phyloP scores from a whole-genome alignment of 23 tunicate genomes.

The Halocynthia roretzi region DNA sequence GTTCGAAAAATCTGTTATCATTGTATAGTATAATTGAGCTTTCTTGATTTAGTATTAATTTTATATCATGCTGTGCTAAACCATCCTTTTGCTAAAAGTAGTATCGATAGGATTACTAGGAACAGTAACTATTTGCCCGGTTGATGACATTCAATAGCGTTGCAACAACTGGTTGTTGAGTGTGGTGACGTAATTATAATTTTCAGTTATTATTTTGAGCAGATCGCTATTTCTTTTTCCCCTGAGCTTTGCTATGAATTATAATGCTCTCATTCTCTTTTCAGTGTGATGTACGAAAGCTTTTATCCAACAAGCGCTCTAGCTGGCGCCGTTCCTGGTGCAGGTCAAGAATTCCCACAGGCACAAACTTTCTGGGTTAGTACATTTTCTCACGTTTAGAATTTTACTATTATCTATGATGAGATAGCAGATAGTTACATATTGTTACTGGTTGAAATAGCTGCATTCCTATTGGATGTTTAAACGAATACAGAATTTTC shows the following conservation, averaged over 20 bases:
- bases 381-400: not conserved
- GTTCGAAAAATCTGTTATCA: too few relatives aligned
- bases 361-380: constrained; percentile 15
- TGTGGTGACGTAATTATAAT: too few relatives aligned
- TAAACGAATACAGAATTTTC: not conserved
- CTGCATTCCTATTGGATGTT: not conserved
- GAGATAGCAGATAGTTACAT: not conserved
- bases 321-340: constrained; percentile 1
- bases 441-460: not conserved
- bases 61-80: too few relatives aligned
- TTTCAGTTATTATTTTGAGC: too few relatives aligned
- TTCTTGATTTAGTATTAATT: too few relatives aligned
- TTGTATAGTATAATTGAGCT: too few relatives aligned
- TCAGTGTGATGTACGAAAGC: constrained; percentile 21
- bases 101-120: too few relatives aligned
- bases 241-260: constrained; percentile 4
- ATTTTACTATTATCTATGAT: not conserved
- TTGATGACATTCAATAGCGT: too few relatives aligned
- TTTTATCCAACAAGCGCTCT: constrained; percentile 13
- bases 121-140: too few relatives aligned
- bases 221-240: not conserved
- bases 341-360: constrained; percentile 21
- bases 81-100: too few relatives aligned
- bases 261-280: not conserved
- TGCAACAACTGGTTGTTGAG: too few relatives aligned